phyloP scores from a whole-genome alignment of 1,140 invertebrate species.

The Trialeurodes vaporariorum region DNA sequence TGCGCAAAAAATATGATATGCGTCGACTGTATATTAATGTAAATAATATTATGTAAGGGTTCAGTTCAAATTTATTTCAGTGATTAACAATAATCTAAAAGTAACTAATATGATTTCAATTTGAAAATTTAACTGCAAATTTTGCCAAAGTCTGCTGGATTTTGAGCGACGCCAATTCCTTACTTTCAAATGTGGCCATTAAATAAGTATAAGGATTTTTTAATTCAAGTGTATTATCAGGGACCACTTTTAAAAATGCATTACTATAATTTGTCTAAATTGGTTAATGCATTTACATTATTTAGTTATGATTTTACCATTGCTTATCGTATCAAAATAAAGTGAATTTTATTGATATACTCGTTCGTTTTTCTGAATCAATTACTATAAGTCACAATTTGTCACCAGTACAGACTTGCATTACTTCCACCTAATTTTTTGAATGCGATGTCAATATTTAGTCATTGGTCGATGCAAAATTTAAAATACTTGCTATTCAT shows the following conservation, averaged over 20 bases:
- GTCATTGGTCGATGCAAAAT: too few relatives aligned
- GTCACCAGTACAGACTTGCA: too few relatives aligned
- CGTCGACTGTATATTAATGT: neutral
- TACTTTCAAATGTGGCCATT: neutral
- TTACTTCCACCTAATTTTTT: too few relatives aligned
- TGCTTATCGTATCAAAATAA: constrained; percentile 1
- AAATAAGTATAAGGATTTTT: neutral
- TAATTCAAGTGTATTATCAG: neutral
- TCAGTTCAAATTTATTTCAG: neutral
- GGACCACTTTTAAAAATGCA: neutral
- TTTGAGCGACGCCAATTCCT: neutral
- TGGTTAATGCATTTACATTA: neutral
- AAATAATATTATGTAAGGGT: neutral
- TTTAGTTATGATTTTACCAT: neutral
- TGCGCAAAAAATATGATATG: too few relatives aligned
- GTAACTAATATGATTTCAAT: neutral
- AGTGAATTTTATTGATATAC: neutral
- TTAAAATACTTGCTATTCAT: too few relatives aligned
- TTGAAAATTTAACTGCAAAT: neutral
- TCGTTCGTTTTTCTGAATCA: too few relatives aligned
- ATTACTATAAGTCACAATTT: too few relatives aligned
- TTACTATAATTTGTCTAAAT: neutral
- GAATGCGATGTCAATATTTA: too few relatives aligned
- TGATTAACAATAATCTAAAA: neutral
- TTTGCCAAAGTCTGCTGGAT: neutral